A percentile compares a stretch with the other conserved stretches of the same genome.
phyloP scores from a whole-genome alignment of 2,888 invertebrate species.

The Dioctria linearis region DNA sequence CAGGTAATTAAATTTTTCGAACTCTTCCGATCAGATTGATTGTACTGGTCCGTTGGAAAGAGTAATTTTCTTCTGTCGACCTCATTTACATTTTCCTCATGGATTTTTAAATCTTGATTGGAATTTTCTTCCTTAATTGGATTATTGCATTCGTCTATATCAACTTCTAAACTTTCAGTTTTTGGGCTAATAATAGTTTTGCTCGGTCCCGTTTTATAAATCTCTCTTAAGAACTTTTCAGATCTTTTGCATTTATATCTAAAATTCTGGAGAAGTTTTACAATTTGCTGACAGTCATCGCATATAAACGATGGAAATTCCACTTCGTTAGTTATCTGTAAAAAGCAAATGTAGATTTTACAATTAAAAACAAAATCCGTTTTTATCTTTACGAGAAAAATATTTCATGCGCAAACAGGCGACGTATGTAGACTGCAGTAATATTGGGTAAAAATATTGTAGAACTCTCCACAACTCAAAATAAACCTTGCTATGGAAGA shows the following conservation, averaged over 20 bases:
- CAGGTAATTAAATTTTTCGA: slow-evolving; percentile 12
- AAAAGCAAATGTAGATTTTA: not conserved
- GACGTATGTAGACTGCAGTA: too few relatives aligned
- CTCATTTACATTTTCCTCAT: not conserved
- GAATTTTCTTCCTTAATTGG: not conserved
- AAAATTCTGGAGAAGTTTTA: not conserved
- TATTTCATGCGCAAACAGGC: too few relatives aligned
- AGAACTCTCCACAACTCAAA: too few relatives aligned
- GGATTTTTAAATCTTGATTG: not conserved
- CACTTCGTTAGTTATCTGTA: slow-evolving; percentile 2
- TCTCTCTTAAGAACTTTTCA: not conserved
- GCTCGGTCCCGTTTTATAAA: not conserved
- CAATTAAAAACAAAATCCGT: too few relatives aligned
- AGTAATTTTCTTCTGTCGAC: not conserved
- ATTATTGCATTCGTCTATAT: not conserved
- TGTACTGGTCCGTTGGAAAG: too few relatives aligned
- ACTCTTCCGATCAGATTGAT: not conserved
- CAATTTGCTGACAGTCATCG: not conserved
- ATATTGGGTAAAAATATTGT: too few relatives aligned
- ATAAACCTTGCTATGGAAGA: too few relatives aligned
- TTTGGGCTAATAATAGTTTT: not conserved
- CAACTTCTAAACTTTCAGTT: not conserved
- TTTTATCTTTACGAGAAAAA: too few relatives aligned
- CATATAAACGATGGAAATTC: slow-evolving; percentile 5
- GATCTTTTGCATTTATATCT: slow-evolving; percentile 19